These are phyloP conservation scores for Odontomyia ornata DNA, from an alignment of 2,888 invertebrate species.

Conservation along the genomic window DNA sequence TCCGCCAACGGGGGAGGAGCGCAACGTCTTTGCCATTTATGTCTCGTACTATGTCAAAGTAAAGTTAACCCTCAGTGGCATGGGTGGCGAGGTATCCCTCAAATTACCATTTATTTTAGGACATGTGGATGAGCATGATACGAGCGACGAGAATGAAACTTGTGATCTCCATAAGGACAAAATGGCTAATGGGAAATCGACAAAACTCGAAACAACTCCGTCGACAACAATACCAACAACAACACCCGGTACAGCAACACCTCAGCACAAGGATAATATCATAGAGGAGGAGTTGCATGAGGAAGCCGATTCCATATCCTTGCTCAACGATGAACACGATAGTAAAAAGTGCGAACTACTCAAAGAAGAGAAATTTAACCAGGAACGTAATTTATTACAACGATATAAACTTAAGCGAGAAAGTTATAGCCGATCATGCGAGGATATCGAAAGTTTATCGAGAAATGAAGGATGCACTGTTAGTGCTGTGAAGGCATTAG, in stretches of 20 bases:
- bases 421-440: conserved; percentile 50
- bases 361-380: conserved; percentile 47
- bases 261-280: conserved; percentile 45
- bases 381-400: conserved; percentile 46
- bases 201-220: neutral
- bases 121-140: conserved; percentile 63
- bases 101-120: conserved; percentile 81
- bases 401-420: conserved; percentile 50
- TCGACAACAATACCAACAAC: neutral
- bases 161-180: conserved; percentile 24
- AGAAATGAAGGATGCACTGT: conserved; percentile 30
- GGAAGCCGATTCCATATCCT: conserved; percentile 45
- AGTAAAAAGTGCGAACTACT: conserved; percentile 15
- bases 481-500: conserved; percentile 45
- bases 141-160: conserved; percentile 17
- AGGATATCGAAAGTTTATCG: conserved; percentile 47
- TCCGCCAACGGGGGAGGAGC: conserved; percentile 55
- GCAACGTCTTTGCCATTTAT: conserved; percentile 85
- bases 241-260: neutral
- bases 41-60: conserved; percentile 88
- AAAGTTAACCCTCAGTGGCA: conserved; percentile 77
- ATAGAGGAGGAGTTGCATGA: conserved; percentile 49
- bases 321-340: conserved; percentile 43
- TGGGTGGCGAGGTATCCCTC: conserved; percentile 78
- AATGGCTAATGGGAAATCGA: conserved; percentile 30